A percentile compares a stretch with the other conserved stretches of the same genome.
phyloP scores from a whole-genome alignment of 1,140 invertebrate species.

The Hyphantria cunea region DNA sequence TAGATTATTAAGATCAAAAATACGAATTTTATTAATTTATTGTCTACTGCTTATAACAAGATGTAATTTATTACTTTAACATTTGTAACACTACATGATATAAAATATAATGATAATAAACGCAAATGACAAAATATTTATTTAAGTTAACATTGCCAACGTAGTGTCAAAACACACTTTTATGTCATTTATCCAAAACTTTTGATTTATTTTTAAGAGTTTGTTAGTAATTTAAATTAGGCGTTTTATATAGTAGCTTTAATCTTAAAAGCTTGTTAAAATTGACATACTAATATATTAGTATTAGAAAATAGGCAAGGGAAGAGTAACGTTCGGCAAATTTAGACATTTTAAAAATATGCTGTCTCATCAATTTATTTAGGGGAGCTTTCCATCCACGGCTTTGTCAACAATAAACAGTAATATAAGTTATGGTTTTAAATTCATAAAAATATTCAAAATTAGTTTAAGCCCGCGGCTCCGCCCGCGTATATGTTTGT shows the following conservation, averaged over 20 bases:
- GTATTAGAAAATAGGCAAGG: background rate
- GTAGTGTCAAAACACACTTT: conserved; percentile 17
- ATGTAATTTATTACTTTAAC: conserved; percentile 3
- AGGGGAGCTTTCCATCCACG: no score
- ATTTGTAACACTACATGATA: background rate
- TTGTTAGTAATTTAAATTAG: conserved; percentile 11
- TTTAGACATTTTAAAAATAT: no score
- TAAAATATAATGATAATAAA: conserved; percentile 1
- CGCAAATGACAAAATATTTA: conserved; percentile 3
- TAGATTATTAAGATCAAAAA: no score
- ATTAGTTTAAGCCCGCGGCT: no score
- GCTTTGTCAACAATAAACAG: no score
- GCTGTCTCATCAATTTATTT: no score
- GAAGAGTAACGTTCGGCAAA: no score
- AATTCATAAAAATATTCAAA: no score
- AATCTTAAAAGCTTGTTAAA: background rate
- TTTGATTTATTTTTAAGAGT: conserved; percentile 9
- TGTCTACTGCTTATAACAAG: conserved; percentile 5
- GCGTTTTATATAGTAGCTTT: background rate
- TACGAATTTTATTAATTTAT: conserved; percentile 6
- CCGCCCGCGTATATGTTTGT: no score
- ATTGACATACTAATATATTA: background rate
- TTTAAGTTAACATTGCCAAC: conserved; percentile 20
- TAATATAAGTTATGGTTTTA: no score
- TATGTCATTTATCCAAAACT: conserved; percentile 7